A percentile compares a stretch with the other conserved stretches of the same genome.
phyloP scores from a whole-genome alignment of 2,797 vertebrate species.

The Sebastes trivittatus region DNA sequence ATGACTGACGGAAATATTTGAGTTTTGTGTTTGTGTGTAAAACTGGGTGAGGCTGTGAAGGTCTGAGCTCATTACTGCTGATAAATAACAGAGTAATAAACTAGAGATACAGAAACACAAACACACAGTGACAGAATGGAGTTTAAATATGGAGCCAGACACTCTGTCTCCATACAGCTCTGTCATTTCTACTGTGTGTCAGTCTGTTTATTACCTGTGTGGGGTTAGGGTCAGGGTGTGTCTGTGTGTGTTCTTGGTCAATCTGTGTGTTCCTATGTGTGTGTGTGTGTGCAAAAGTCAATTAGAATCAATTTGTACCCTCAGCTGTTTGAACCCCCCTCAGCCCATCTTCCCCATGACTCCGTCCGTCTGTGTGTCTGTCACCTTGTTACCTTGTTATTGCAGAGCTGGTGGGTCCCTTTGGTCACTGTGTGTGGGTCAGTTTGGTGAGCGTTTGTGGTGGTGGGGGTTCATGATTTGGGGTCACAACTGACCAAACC shows the following conservation, averaged over 20 bases:
- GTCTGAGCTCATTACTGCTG: slow-evolving; percentile 53
- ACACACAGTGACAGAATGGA: slow-evolving; percentile 46
- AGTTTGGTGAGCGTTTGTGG: slow-evolving; percentile 25
- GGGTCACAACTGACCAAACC: neutral
- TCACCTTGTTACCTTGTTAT: slow-evolving; percentile 69
- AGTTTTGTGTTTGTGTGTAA: neutral
- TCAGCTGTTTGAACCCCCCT: slow-evolving; percentile 76
- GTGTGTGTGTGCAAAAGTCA: slow-evolving; percentile 53
- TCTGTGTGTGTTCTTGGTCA: slow-evolving; percentile 58
- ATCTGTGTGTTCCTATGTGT: slow-evolving; percentile 43
- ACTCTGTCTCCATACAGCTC: slow-evolving; percentile 64
- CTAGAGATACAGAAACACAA: slow-evolving; percentile 51
- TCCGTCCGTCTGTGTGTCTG: slow-evolving; percentile 33
- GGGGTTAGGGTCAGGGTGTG: slow-evolving; percentile 51
- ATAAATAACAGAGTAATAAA: slow-evolving; percentile 75
- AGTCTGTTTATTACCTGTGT: slow-evolving; percentile 12
- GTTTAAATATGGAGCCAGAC: slow-evolving; percentile 71
- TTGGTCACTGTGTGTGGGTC: slow-evolving; percentile 77
- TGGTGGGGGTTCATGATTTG: neutral
- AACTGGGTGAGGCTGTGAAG: slow-evolving; percentile 31
- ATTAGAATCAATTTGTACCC: slow-evolving; percentile 81
- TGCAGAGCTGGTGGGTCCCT: slow-evolving; percentile 59
- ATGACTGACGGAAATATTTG: neutral
- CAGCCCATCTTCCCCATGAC: slow-evolving; percentile 16
- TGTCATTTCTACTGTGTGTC: slow-evolving; percentile 60